Base-by-base conservation (phyloP, 1,140 invertebrate genomes). In the Armadillidium nasatum region DNA sequence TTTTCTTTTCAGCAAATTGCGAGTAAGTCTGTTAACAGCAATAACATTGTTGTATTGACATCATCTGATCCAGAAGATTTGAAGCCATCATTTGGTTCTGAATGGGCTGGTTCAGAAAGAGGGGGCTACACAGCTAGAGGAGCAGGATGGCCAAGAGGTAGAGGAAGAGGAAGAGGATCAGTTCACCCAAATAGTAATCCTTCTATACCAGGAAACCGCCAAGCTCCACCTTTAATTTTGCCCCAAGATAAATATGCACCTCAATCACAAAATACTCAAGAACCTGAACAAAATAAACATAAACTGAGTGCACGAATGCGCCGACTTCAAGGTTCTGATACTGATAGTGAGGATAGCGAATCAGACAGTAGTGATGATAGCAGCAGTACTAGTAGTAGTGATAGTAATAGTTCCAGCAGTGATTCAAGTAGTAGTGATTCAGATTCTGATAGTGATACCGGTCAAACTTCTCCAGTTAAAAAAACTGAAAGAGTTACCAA, bases 311-410 rank as follows among this genome's bases (percentile, higher is more conserved):
- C 50, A 3, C 50, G 50, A 60, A 60, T 60, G 50, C 50, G 50
- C 4, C 11, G 50, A 60, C 19, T 60, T 13, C 50, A 60, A 60
- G 50, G 50, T 19, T 60, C 50, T 2, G 50, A 60, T 60, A 60
- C 2, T 60, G 50, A 60, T 7, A 60, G 50, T 60, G 50, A 60
- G 19, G 50, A 60, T 60, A 60, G 50, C 19, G 50, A 60, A 60
- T 60, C 50, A 60, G 50, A 60, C 50, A 60, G 50, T 60, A 60
- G 50, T 60, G 50, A 60, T 15, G 50, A 60, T 60, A 60, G 50
- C 7, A 60, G 50, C 50, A 60, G 50, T 60, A 19, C 50, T 4
- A 60, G 50, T 60, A 60, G 50, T 60, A 60, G 50, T 60, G 50
- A 60, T 19, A 60, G 50, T 19, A 60, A 60, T 60, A 60, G 50